Evolutionary conservation across 1,140 invertebrate species (phyloP).

Genomic region (Drosophila mayri): DNA sequence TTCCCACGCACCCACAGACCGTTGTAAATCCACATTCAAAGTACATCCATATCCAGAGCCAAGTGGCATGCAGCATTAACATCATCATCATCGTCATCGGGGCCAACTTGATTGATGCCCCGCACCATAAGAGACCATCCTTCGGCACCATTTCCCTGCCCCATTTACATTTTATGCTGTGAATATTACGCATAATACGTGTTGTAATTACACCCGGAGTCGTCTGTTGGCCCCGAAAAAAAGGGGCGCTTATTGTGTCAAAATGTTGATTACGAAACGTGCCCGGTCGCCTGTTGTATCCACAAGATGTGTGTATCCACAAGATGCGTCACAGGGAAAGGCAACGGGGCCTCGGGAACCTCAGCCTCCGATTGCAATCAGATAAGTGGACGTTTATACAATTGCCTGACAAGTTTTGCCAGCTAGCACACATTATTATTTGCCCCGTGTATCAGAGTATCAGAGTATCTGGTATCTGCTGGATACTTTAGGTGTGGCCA

Average conservation of each 20-base stretch:
- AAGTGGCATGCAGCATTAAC: constrained; percentile 56
- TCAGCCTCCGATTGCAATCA: constrained; percentile 51
- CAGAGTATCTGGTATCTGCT: constrained; percentile 23
- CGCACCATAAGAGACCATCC: constrained; percentile 26
- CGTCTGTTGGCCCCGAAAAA: constrained; percentile 14
- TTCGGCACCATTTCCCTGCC: constrained; percentile 39
- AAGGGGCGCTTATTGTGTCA: constrained; percentile 66
- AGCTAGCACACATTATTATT: constrained; percentile 32
- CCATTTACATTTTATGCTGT: constrained; percentile 71
- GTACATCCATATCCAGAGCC: constrained; percentile 24
- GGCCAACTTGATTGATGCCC: constrained; percentile 31
- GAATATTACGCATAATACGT: constrained; percentile 82
- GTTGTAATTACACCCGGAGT: constrained; percentile 65
- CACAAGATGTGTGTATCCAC: constrained; percentile 29
- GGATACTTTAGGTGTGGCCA: constrained; percentile 63
- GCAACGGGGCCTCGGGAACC: constrained; percentile 1
- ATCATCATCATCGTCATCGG: constrained; percentile 43
- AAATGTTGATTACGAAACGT: constrained; percentile 80
- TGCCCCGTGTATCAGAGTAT: constrained; percentile 2
- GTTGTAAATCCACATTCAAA: constrained; percentile 29
- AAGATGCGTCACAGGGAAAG: constrained; percentile 32
- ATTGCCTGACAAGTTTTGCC: constrained; percentile 66
- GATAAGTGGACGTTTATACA: constrained; percentile 62
- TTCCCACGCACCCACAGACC: constrained; percentile 66
- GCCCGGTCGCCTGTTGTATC: constrained; percentile 41